phyloP scores from a whole-genome alignment of 2,888 invertebrate species.

The Theodoxus fluviatilis region DNA sequence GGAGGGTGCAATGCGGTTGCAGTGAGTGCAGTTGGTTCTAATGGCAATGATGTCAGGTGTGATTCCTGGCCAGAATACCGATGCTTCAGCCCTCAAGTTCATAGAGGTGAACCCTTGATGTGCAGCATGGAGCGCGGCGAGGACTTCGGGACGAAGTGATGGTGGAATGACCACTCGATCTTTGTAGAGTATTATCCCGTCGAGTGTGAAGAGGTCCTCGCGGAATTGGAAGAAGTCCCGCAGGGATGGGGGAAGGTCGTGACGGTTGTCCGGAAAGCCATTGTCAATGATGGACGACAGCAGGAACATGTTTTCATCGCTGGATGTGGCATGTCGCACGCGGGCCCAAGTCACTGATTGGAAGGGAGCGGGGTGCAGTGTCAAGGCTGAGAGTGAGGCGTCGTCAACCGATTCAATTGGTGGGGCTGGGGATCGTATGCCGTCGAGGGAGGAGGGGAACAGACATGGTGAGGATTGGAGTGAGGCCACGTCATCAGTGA shows the following conservation, averaged over 20 bases:
- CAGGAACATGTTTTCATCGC: conserved; percentile 23
- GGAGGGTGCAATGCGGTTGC: no score
- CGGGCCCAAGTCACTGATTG: conserved; percentile 32
- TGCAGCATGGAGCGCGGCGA: no score
- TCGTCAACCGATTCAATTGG: not conserved
- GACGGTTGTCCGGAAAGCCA: not conserved
- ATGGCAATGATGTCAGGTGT: no score
- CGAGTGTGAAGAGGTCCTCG: not conserved
- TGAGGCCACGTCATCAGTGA: conserved; percentile 13
- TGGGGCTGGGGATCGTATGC: not conserved
- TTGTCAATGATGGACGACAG: conserved; percentile 14
- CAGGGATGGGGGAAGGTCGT: not conserved
- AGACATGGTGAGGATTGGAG: not conserved
- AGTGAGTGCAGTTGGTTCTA: no score
- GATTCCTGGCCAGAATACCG: no score
- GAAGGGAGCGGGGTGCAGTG: not conserved
- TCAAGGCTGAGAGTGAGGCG: not conserved
- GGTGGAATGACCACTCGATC: conserved; percentile 8
- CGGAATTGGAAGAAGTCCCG: not conserved
- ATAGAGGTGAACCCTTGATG: no score
- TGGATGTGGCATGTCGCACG: conserved; percentile 26
- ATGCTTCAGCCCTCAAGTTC: no score
- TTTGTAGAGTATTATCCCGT: conserved; percentile 16
- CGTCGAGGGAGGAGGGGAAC: not conserved
- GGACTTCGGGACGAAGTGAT: not conserved